phyloP scores from a whole-genome alignment of 2,113 vertebrate genomes.

The Indri indri region DNA sequence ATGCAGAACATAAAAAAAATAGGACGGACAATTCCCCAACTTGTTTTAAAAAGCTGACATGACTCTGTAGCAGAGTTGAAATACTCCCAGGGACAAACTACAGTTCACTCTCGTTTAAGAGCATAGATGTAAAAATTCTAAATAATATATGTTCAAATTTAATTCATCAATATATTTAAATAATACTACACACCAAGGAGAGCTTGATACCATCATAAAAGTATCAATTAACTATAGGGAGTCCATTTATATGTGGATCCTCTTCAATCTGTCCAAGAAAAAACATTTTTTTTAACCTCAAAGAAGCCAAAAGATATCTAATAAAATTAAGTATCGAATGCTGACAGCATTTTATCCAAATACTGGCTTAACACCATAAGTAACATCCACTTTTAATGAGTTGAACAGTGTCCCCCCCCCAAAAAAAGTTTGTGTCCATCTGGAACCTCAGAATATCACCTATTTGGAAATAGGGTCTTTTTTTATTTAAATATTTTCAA shows the following conservation, averaged over 20 bases:
- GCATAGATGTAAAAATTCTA: constrained; percentile 10
- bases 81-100: neutral
- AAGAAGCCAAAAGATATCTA: constrained; percentile 2
- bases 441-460: neutral
- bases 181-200: neutral
- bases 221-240: neutral
- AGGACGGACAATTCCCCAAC: neutral
- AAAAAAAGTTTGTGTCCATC: neutral
- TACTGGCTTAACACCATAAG: neutral
- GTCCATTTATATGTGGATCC: neutral
- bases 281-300: neutral
- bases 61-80: neutral
- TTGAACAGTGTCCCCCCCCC: neutral
- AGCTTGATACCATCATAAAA: neutral
- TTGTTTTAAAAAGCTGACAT: neutral
- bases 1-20: neutral
- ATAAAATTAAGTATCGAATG: neutral
- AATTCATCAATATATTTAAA: constrained; percentile 1
- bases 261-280: constrained; percentile 21
- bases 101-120: neutral
- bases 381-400: neutral
- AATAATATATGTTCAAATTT: neutral
- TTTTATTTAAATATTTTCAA: neutral
- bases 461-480: neutral
- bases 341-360: neutral